A percentile compares a stretch with the other conserved stretches of the same genome.
Conservation (phyloP, 2,888 invertebrate genomes). For the Cheilosia vernalis region DNA sequence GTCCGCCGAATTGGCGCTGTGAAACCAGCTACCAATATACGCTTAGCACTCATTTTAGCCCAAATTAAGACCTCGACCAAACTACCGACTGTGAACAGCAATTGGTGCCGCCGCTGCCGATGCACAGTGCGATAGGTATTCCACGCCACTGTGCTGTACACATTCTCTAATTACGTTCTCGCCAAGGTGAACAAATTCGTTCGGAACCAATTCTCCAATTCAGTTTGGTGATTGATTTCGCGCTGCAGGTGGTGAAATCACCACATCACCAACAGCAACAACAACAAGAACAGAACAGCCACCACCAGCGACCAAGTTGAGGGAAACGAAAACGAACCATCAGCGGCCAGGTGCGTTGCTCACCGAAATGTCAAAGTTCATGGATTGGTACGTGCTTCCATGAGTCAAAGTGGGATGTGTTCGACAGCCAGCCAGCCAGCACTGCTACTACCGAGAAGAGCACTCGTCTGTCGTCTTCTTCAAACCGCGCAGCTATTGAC, state of each 20-base stretch:
- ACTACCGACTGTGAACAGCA: slow-evolving; percentile 40
- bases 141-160: not conserved
- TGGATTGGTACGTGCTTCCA: slow-evolving; percentile 59
- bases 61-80: slow-evolving; percentile 71
- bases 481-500: slow-evolving; percentile 54
- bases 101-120: not conserved
- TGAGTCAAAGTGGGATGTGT: slow-evolving; percentile 53
- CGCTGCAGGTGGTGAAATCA: slow-evolving; percentile 75
- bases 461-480: slow-evolving; percentile 1
- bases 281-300: not conserved
- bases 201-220: slow-evolving; percentile 71
- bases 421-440: no score
- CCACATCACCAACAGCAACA: slow-evolving; percentile 12
- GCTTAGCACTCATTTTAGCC: slow-evolving; percentile 54
- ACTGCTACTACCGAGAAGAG: slow-evolving; percentile 24
- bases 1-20: slow-evolving; percentile 36
- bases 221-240: slow-evolving; percentile 73
- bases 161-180: slow-evolving; percentile 70
- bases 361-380: slow-evolving; percentile 69
- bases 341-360: slow-evolving; percentile 63
- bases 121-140: not conserved
- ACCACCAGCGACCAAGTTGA: slow-evolving; percentile 18
- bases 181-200: slow-evolving; percentile 71
- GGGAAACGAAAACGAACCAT: slow-evolving; percentile 39
- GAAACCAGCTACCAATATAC: slow-evolving; percentile 26